Base-by-base conservation (phyloP, 2,113 vertebrate species). In the Nansenia antarctica region DNA sequence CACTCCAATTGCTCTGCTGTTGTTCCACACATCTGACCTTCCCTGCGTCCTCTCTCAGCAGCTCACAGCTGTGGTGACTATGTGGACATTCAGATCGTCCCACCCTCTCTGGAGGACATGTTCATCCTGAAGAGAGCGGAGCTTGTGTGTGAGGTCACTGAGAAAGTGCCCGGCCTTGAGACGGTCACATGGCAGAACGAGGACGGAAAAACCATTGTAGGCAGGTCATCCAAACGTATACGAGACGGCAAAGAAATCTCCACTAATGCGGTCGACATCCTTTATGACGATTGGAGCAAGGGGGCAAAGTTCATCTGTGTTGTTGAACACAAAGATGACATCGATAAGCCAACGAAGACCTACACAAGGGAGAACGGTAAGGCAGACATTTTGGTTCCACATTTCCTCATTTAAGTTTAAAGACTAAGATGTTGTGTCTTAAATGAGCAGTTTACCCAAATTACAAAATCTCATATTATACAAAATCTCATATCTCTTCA, bases 291-390 rank as follows among this genome's bases (percentile, higher is more conserved):
- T 27, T 93, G 92, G 92, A 76, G 0, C 27, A 20, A 29, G 0
- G 87, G 83, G 3, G 22, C 52, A 0, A 1, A 3, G 0, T 82
- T 57, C 18, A 0, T 0, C 31, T 93, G 92, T 7, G 1, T 20
- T 2, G 82, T 86, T 18, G 3, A 57, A 1, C 70, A 85, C 22
- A 0, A 0, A 0, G 0, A 47, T 0, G n/a, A n/a, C 1, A 1
- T 0, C 0, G 11, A 0, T 2, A 0, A n/a, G 0, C 12, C 29
- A 18, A n/a, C 4, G 20, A 1, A 0, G 11, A 0, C 0, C 0
- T 91, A 79, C 53, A 0, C n/a, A 15, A 87, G 86, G 68, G 15
- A 1, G 1, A 58, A 1, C 1, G 89, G 92, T 93, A 86, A 83
- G 90, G 39, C 52, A 30, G 62, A 32, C 5, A 0, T 34, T 67